A percentile compares a stretch with the other conserved stretches of the same genome.
phyloP scores from a whole-genome alignment of 2,797 vertebrate genomes.

The Cynopterus sphinx region DNA sequence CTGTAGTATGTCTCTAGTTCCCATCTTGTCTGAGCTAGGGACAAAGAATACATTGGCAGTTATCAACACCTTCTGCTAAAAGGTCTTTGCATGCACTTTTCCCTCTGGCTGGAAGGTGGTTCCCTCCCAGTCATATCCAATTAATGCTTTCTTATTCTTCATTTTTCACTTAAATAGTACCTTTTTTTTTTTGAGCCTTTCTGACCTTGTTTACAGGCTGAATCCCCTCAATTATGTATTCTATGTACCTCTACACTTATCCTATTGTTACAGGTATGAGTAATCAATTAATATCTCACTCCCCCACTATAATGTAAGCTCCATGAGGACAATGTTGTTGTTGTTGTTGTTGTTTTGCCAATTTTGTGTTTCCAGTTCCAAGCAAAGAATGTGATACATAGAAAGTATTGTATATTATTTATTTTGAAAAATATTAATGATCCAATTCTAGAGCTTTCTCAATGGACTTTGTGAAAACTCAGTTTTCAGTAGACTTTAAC shows the following conservation, averaged over 20 bases:
- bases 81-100: not conserved
- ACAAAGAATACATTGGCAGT: not conserved
- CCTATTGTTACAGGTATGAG: not conserved
- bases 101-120: not conserved
- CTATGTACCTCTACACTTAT: not conserved
- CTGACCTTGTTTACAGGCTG: not conserved
- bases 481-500: not conserved
- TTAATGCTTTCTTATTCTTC: not conserved
- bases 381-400: not conserved
- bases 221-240: not conserved
- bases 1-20: not conserved
- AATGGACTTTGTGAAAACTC: not conserved
- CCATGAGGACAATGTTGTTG: not conserved
- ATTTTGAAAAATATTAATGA: not conserved
- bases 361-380: not conserved
- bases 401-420: not conserved
- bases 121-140: not conserved
- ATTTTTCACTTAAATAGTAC: not conserved
- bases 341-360: not conserved
- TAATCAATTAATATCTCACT: not conserved
- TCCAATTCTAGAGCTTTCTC: not conserved
- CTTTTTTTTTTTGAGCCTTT: not conserved
- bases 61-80: not conserved
- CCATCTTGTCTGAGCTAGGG: not conserved
- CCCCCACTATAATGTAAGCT: not conserved